A percentile compares a stretch with the other conserved stretches of the same genome.
phyloP scores from a whole-genome alignment of 2,888 invertebrate species.

The Clistopyga incitator region DNA sequence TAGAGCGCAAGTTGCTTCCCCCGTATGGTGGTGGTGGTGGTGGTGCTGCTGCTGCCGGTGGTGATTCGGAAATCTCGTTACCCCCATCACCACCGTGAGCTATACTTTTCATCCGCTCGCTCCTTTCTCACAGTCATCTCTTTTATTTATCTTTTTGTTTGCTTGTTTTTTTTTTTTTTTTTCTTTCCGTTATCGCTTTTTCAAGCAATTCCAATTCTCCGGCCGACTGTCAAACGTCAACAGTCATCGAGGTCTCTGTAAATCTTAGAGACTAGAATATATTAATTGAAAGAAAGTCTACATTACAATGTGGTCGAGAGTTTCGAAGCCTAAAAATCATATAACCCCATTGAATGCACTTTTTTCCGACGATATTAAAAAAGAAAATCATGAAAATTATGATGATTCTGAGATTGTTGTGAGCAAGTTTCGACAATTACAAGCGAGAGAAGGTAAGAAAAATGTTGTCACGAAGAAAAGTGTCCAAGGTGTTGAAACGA shows the following conservation, averaged over 20 bases:
- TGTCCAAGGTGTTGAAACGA: conserved; percentile 44
- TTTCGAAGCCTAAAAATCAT: conserved; percentile 22
- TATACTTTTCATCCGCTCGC: conserved; percentile 8
- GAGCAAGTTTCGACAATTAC: conserved; percentile 64
- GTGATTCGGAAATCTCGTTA: conserved; percentile 53
- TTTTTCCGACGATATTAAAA: conserved; percentile 2
- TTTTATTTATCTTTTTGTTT: conserved; percentile 15
- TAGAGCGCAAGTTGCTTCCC: conserved; percentile 2
- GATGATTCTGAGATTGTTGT: conserved; percentile 71
- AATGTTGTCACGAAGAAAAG: conserved; percentile 48
- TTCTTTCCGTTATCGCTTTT: conserved; percentile 31
- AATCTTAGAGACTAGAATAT: background rate
- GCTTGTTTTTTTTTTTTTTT: conserved; percentile 2
- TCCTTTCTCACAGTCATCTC: conserved; percentile 2
- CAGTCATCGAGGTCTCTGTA: background rate
- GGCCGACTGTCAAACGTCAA: conserved; percentile 12
- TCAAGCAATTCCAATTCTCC: conserved; percentile 21
- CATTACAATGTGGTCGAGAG: conserved; percentile 1
- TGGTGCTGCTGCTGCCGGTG: no score
- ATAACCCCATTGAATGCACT: conserved; percentile 1
- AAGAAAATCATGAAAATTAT: conserved; percentile 53
- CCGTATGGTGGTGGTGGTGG: no score
- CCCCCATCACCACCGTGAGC: background rate
- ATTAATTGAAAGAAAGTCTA: no score
- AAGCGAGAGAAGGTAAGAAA: conserved; percentile 68